Percentiles rank a stretch among this genome's conserved stretches.
Evolutionary conservation across 2,797 vertebrate species (phyloP).

Genomic region (Naso thynnoides): DNA sequence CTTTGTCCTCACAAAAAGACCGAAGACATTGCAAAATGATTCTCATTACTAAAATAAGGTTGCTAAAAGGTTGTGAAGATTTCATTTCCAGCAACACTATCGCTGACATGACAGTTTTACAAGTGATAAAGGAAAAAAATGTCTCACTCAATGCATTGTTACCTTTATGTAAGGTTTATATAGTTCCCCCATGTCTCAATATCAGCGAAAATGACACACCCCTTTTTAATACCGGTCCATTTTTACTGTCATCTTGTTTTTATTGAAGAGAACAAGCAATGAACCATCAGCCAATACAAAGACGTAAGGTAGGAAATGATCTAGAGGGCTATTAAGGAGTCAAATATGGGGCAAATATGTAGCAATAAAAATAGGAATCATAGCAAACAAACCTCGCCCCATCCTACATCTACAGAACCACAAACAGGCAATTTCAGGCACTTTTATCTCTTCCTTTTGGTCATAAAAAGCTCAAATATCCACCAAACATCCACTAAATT

Average conservation of each 20-base stretch:
- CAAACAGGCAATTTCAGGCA: not conserved
- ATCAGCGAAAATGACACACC: not conserved
- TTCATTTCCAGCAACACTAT: not conserved
- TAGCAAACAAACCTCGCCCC: not conserved
- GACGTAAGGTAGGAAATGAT: not conserved
- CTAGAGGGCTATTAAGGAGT: not conserved
- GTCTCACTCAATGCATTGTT: not conserved
- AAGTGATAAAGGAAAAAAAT: not conserved
- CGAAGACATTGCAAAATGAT: slow-evolving; percentile 7
- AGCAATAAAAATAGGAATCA: not conserved
- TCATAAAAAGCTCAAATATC: too few relatives aligned
- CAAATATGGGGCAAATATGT: not conserved
- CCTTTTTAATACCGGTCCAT: not conserved
- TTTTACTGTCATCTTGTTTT: not conserved
- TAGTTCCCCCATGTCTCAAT: too few relatives aligned
- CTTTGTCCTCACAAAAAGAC: slow-evolving; percentile 43
- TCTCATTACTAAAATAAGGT: not conserved
- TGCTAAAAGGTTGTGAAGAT: slow-evolving; percentile 5
- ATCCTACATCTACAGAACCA: not conserved
- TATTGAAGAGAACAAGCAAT: not conserved
- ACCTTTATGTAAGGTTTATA: not conserved
- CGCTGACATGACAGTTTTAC: not conserved
- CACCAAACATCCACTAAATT: not conserved
- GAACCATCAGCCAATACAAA: not conserved
- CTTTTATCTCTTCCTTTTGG: not conserved